Conservation (phyloP, 2,888 invertebrate species). For the Harpalus rufipes region DNA sequence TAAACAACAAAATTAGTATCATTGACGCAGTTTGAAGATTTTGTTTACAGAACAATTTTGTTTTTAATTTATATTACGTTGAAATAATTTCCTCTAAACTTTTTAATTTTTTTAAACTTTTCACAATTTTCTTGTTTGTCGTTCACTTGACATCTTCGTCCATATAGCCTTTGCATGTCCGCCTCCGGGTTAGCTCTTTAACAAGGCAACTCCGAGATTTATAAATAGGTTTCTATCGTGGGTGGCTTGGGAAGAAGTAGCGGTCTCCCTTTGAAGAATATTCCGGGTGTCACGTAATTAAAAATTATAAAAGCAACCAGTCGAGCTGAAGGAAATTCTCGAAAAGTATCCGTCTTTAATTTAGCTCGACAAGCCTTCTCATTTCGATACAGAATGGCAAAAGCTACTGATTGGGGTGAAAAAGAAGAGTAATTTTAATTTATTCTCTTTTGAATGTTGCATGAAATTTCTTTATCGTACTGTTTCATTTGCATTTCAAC, state of each 20-base stretch:
- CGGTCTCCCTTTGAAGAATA: constrained; percentile 43
- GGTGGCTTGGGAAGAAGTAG: constrained; percentile 17
- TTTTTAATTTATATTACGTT: no score
- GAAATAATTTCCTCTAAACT: no score
- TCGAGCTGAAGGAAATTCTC: constrained; percentile 31
- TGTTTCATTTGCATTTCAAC: constrained; percentile 1
- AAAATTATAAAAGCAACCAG: constrained; percentile 49
- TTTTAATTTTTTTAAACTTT: no score
- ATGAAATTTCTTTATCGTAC: constrained; percentile 15
- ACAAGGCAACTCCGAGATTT: constrained; percentile 29
- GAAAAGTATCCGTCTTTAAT: constrained; percentile 40
- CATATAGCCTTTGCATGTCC: not conserved
- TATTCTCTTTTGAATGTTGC: constrained; percentile 17
- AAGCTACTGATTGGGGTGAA: constrained; percentile 6
- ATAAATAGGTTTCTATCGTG: constrained; percentile 37
- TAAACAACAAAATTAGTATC: no score
- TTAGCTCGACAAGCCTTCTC: not conserved
- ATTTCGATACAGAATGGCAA: constrained; percentile 6
- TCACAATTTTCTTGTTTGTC: no score
- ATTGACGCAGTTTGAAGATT: no score
- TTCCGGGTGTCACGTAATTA: constrained; percentile 50
- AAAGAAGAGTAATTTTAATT: constrained; percentile 36
- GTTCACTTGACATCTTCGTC: no score
- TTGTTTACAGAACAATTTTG: no score
- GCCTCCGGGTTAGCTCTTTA: not conserved